Conservation (phyloP, 2,797 vertebrate genomes). For the Limosa lapponica region DNA sequence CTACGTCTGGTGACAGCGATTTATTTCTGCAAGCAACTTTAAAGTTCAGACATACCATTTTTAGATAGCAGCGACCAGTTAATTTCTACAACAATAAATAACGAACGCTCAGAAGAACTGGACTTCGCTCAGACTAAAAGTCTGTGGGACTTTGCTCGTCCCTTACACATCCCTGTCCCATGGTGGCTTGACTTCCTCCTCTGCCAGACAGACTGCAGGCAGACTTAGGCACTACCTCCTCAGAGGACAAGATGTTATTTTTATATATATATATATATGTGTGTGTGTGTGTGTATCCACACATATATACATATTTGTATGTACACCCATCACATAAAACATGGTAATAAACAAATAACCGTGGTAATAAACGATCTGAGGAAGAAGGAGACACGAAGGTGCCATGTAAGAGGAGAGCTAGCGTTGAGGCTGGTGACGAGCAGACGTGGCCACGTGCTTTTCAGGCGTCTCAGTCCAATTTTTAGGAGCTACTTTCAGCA, state of each 20-base stretch:
- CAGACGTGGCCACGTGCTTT: neutral
- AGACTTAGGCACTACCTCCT: neutral
- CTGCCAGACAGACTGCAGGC: neutral
- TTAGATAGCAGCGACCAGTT: neutral
- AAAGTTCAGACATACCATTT: neutral
- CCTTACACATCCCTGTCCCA: neutral
- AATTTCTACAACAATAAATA: neutral
- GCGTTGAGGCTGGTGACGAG: neutral
- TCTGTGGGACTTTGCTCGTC: neutral
- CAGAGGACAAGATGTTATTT: neutral
- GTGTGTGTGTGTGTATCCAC: neutral
- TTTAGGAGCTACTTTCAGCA: neutral
- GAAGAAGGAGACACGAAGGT: rapidly evolving
- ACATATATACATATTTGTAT: neutral
- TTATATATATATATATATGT: too few species aligned
- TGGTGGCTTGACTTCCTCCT: rapidly evolving
- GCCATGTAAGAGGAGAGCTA: rapidly evolving
- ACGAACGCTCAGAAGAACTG: neutral
- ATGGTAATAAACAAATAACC: neutral
- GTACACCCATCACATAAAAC: neutral
- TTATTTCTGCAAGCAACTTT: neutral
- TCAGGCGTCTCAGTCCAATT: neutral
- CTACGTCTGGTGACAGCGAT: neutral
- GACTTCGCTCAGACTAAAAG: neutral
- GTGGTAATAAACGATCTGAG: rapidly evolving